phyloP scores from a whole-genome alignment of 2,797 vertebrate species.

The Eupleurogrammus muticus region DNA sequence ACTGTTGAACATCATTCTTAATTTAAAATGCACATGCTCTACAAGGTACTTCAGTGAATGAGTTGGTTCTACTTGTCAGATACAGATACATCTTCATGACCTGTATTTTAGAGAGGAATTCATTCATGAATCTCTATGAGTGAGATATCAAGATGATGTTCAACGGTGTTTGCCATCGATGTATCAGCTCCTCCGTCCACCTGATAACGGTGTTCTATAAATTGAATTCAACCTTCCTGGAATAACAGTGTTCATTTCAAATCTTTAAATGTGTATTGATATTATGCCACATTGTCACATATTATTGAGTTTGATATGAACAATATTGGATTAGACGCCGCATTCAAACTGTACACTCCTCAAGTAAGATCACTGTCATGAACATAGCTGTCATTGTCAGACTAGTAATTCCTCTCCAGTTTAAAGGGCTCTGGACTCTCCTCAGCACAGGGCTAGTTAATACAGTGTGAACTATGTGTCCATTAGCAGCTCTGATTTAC shows the following conservation, averaged over 20 bases:
- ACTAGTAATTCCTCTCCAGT: not conserved
- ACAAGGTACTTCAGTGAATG: not conserved
- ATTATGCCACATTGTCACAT: not conserved
- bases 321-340: not conserved
- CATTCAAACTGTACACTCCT: not conserved
- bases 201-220: too few relatives aligned
- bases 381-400: not conserved
- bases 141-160: not conserved
- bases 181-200: not conserved
- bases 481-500: not conserved
- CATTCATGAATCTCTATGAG: not conserved
- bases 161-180: not conserved
- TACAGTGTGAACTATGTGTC: conserved; percentile 2
- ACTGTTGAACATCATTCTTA: not conserved
- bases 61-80: not conserved
- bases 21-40: not conserved
- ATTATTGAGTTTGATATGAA: not conserved
- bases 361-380: not conserved
- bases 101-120: not conserved
- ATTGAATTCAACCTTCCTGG: not conserved
- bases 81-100: not conserved
- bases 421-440: conserved; percentile 14
- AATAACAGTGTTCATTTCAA: not conserved
- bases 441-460: conserved; percentile 8
- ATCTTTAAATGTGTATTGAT: not conserved